A percentile compares a stretch with the other conserved stretches of the same genome.
These are phyloP conservation scores for Procambarus clarkii DNA, from an alignment of 1,140 invertebrate species.

Conservation along the genomic window DNA sequence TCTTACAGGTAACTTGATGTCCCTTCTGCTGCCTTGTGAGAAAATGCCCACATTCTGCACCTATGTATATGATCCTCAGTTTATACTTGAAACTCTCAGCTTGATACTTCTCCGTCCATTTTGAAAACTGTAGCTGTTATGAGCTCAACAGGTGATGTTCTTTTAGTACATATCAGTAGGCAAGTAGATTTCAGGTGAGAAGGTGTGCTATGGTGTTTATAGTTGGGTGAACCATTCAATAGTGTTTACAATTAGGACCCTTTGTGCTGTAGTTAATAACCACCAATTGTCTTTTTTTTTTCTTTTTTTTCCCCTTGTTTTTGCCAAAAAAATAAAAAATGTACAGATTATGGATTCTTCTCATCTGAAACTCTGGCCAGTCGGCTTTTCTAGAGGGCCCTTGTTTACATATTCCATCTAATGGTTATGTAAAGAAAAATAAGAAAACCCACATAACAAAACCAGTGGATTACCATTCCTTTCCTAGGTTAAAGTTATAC, in stretches of 20 bases:
- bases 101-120: conserved; percentile 64
- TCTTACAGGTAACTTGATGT: conserved; percentile 58
- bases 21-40: conserved; percentile 40
- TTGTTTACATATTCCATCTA: conserved; percentile 36
- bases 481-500: conserved; percentile 51
- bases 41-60: conserved; percentile 51
- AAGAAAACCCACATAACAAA: conserved; percentile 14
- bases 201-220: conserved; percentile 49
- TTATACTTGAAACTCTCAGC: conserved; percentile 46
- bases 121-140: conserved; percentile 67
- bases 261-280: conserved; percentile 37
- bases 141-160: conserved; percentile 68
- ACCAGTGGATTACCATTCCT: conserved; percentile 39
- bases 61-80: conserved; percentile 45
- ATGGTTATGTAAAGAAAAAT: conserved; percentile 26
- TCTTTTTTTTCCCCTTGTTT: conserved; percentile 10
- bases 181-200: conserved; percentile 63
- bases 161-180: conserved; percentile 67
- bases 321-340: conserved; percentile 11
- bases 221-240: conserved; percentile 18
- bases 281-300: conserved; percentile 19
- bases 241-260: conserved; percentile 37
- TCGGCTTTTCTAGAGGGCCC: conserved; percentile 58
- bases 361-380: conserved; percentile 61
- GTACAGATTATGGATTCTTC: conserved; percentile 33